Evolutionary conservation across 2,797 vertebrate genomes (phyloP).

Genomic region (Martes flavigula): DNA sequence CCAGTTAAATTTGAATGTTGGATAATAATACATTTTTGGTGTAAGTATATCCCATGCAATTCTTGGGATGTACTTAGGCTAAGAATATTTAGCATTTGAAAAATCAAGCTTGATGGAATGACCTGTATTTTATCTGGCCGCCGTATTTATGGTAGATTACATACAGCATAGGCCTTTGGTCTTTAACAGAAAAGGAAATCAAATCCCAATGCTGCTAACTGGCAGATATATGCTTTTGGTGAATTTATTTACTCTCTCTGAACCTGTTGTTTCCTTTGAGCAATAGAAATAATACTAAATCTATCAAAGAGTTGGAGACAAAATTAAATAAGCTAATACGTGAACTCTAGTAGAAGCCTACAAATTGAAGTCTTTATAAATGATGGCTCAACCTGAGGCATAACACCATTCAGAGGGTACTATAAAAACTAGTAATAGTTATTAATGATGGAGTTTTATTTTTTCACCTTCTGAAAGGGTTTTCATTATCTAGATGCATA

Average conservation of each 20-base stretch:
- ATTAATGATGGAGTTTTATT: neutral
- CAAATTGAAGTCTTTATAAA: neutral
- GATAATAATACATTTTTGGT: neutral
- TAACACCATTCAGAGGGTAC: neutral
- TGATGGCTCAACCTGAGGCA: neutral
- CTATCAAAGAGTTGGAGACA: neutral
- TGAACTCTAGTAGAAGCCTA: neutral
- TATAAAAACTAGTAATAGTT: neutral
- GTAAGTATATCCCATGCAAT: neutral
- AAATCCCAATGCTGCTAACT: neutral
- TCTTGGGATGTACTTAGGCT: neutral
- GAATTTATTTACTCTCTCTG: neutral
- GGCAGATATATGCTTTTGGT: neutral
- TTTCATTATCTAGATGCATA: neutral
- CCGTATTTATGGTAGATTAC: neutral
- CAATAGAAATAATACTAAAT: neutral
- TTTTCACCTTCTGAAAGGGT: neutral
- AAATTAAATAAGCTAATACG: constrained; percentile 2
- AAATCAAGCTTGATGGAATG: neutral
- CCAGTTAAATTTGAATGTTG: constrained; percentile 16
- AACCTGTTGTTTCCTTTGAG: neutral
- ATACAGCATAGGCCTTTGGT: neutral
- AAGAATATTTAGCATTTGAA: neutral
- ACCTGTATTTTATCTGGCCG: neutral
- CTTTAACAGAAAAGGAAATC: constrained; percentile 14